Percentiles rank a stretch among this genome's conserved stretches.
These are phyloP conservation scores for Drusus annulatus DNA, from an alignment of 1,140 invertebrate genomes.

Conservation along the genomic window DNA sequence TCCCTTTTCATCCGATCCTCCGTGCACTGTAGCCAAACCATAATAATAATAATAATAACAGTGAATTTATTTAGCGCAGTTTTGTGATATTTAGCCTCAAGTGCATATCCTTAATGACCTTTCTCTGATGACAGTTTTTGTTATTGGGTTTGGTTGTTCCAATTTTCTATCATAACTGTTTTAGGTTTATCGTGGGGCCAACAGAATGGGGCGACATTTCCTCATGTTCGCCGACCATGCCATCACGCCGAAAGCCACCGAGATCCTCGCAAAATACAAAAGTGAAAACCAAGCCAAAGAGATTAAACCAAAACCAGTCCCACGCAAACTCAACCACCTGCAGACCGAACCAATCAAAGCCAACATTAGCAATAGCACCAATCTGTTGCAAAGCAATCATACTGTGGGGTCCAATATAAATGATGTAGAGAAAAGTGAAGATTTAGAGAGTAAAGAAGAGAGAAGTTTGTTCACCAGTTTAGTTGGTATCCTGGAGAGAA, in stretches of 20 bases:
- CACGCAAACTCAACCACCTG: conserved; percentile 16
- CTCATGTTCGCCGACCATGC: conserved; percentile 48
- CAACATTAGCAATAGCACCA: not conserved
- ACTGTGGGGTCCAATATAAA: conserved; percentile 6
- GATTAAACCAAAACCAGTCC: conserved; percentile 30
- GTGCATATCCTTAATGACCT: too few species aligned
- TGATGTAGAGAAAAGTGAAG: not conserved
- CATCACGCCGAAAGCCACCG: conserved; percentile 33
- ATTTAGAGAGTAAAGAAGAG: conserved; percentile 45
- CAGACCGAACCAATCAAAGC: not conserved
- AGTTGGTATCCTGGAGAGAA: conserved; percentile 44
- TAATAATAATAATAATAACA: too few species aligned
- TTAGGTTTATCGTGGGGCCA: conserved; percentile 46
- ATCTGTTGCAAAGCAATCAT: not conserved
- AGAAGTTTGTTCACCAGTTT: conserved; percentile 52
- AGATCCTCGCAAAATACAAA: conserved; percentile 49
- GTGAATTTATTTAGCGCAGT: too few species aligned
- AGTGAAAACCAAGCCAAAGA: conserved; percentile 44
- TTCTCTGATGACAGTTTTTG: too few species aligned
- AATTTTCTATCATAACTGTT: not conserved
- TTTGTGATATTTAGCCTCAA: too few species aligned
- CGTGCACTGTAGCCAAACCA: too few species aligned
- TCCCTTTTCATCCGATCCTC: too few species aligned
- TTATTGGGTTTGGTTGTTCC: too few species aligned
- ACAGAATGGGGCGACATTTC: conserved; percentile 49